A percentile compares a stretch with the other conserved stretches of the same genome.
Conservation (phyloP, 2,888 invertebrate species). For the Epistrophe grossulariae region DNA sequence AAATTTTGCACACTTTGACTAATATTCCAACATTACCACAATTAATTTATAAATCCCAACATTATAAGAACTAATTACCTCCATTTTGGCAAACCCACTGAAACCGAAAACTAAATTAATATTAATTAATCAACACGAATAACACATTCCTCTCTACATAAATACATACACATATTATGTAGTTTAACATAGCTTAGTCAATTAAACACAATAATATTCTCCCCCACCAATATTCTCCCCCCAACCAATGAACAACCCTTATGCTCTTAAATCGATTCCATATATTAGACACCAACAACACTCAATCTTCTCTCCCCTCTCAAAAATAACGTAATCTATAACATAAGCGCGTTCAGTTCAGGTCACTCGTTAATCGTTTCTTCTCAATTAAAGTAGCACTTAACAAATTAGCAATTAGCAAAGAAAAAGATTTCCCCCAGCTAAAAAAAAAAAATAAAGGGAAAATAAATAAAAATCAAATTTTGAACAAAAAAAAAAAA, state of each 20-base stretch:
- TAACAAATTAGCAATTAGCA: slow-evolving; percentile 75
- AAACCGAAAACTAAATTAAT: slow-evolving; percentile 54
- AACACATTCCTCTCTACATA: slow-evolving; percentile 28
- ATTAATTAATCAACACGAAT: slow-evolving; percentile 58
- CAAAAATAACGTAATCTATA: slow-evolving; percentile 23
- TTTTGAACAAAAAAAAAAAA: neutral
- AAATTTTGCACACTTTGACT: slow-evolving; percentile 5
- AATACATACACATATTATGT: slow-evolving; percentile 3
- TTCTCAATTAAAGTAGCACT: slow-evolving; percentile 74
- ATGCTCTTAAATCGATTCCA: slow-evolving; percentile 54
- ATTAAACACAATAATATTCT: slow-evolving; percentile 24
- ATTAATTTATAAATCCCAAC: slow-evolving; percentile 16
- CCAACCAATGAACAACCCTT: slow-evolving; percentile 52
- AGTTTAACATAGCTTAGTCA: slow-evolving; percentile 55
- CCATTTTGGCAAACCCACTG: slow-evolving; percentile 49
- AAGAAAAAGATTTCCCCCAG: slow-evolving; percentile 24
- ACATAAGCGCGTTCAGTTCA: slow-evolving; percentile 57
- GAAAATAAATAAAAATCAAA: slow-evolving; percentile 25
- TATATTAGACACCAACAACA: neutral
- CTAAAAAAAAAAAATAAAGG: neutral
- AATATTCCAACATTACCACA: neutral
- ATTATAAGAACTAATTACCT: slow-evolving; percentile 49
- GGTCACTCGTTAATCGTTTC: slow-evolving; percentile 71
- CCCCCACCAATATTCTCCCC: slow-evolving; percentile 9
- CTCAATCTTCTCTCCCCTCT: neutral